Evolutionary conservation across 2,888 invertebrate genomes (phyloP), one percentile per base, ranked within the genome.

Genomic region (Eupeodes latifasciatus): DNA sequence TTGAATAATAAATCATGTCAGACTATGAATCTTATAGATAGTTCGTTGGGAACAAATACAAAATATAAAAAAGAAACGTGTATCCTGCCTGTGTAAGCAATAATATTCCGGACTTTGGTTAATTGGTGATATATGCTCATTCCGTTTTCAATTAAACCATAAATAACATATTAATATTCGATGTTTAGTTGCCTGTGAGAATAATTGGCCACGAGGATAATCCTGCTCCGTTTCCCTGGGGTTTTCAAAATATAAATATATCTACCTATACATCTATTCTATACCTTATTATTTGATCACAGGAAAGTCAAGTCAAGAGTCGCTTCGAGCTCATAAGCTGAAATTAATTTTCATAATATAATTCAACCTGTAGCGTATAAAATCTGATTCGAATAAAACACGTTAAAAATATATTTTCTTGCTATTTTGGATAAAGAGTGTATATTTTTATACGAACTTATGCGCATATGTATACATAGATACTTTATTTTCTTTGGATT

Each of bases 141-240:
- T 87, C 87, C 84, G 80, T 69, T 87, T 87, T 87, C 87, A 87
- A 87, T 87, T 87, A 87, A 87, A 84, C 77, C 77, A 87, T 87
- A 87, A 87, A 87, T 87, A 87, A 87, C 87, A 87, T 87, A 87
- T 87, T 84, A 87, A 87, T 84, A 84, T 87, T 84, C 84, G 76
- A 87, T 74, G 87, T 71, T 51, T 69, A 51, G 74, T 80, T 36
- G 66, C 49, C 80, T 55, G 74, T 11, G 72, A 11, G 57, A 57
- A 76, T 77, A 74, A 87, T 84, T 87, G 40, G 47, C 55, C 79
- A 51, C 12, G 61, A 69, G 81, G 66, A 74, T 69, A 67, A 36
- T 44, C 67, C 67, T 36, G 67, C 27, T 51, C 19, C 5, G 7
- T 44, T 14, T 72, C 34, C 53, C 12, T 12, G 34, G 53, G 47